Evolutionary conservation across 1,140 invertebrate species (phyloP), one percentile per base, ranked within the genome.

Genomic region (Drosophila takahashii): DNA sequence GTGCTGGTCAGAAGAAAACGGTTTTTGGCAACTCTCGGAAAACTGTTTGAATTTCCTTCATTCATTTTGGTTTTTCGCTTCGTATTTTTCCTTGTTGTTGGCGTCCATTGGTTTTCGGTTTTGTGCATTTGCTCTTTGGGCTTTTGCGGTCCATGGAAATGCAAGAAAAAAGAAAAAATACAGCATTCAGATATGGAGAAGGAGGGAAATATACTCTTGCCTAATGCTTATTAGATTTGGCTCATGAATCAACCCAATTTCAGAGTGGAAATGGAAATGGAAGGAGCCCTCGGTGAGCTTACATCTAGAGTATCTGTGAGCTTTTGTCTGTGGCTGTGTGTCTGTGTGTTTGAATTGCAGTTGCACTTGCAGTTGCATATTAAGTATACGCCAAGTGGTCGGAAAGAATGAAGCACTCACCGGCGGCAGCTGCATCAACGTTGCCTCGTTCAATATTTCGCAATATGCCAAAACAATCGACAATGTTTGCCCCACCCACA

Each of bases 201-300:
- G 36, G 6, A 36, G 11, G 42, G 9, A 56, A 34, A 66, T 62
- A 41, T 56, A 47, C 64, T 75, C 50, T 39, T 61, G 83, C 75
- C 79, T 86, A 86, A 86, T 86, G 83, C 83, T 86, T 86, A 86
- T 86, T 86, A 86, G 83, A 87, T 86, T 89, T 83, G 75, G 79
- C 74, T 79, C 79, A 85, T 87, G 78, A 74, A 85, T 86, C 81
- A 85, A 84, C 53, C 71, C 50, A 58, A 79, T 57, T 81, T 60
- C 79, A 62, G 22, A 65, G 16, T 65, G 65, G 7, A 42, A 69
- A 66, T 65, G 48, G 65, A 65, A 65, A 45, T 47, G 27, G 18
- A 48, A 26, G 29, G 4, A 44, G 59, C 41, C 69, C 53, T 22
- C 54, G 13, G 37, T 16, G 13, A 45, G 50, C 41, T 54, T 69